Base-by-base conservation (phyloP, 1,140 invertebrate species). In the Aphidius gifuensis region DNA sequence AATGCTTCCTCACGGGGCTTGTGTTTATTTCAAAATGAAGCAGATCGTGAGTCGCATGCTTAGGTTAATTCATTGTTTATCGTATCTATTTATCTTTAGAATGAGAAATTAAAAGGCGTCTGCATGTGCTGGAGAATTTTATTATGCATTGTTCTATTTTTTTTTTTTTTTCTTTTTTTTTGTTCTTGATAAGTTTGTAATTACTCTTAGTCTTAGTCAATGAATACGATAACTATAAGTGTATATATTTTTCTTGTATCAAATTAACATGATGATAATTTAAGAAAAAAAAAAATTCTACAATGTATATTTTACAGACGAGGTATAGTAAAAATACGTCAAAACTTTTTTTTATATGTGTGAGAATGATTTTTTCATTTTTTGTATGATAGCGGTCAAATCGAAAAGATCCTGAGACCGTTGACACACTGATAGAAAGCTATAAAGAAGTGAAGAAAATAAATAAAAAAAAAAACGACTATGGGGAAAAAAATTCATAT, bases 21-120 rank as follows among this genome's bases (percentile, higher is more conserved):
- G 43, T 45, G 43, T 4, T 43, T 32, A 32, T 32, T 32, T 32
- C 4, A 32, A 32, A 32, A 21, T 44, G 38, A 56, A 51, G 53
- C 58, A n/a, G 39, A 50, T 47, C 44, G 56, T 58, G 23, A 58
- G 45, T 58, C 47, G 47, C 58, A 50, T 60, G 49, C 49, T 53
- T 53, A 53, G 59, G 49, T 60, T 32, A 60, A 60, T 60, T 60
- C 59, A 60, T 60, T 60, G 59, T 60, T 60, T 60, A 60, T 60
- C 59, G 32, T 53, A n/a, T 60, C 49, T 54, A 60, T 60, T 60
- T 60, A 60, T 60, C 49, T 60, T 2, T 16, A 53, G 21, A 49
- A 6, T 23, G 11, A 32, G 50, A 9, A 8, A 42, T 49, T 38
- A 40, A 39, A 3, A 39, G 6, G 16, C n/a, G 46, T 38, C n/a